Percentiles rank a stretch among this genome's conserved stretches.
These are phyloP conservation scores for Spongilla lacustris DNA, from an alignment of 37 sponge, comb jelly and placozoan species.

Conservation along the genomic window DNA sequence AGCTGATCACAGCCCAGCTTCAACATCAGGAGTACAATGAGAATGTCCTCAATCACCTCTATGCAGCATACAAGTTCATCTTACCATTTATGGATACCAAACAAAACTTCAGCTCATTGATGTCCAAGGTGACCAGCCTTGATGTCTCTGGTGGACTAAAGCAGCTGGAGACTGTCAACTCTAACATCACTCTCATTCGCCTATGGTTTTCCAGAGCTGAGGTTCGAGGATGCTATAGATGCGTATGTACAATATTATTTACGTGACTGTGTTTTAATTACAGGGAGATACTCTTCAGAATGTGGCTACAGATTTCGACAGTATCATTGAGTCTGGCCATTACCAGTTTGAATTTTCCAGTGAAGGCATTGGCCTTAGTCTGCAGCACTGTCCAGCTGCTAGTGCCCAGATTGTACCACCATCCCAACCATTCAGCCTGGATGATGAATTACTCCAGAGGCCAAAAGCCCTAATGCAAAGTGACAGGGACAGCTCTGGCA, in stretches of 20 bases:
- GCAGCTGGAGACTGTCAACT: slow-evolving; percentile 82
- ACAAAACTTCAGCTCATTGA: slow-evolving; percentile 21
- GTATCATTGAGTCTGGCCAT: slow-evolving; percentile 57
- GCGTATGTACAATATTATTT: not conserved
- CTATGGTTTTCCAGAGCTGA: slow-evolving; percentile 90
- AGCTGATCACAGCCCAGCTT: slow-evolving; percentile 59
- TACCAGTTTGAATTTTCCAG: slow-evolving; percentile 38
- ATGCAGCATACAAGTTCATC: slow-evolving; percentile 49
- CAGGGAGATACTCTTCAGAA: slow-evolving; percentile 76
- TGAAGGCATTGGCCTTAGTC: not conserved
- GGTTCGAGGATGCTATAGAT: slow-evolving; percentile 22
- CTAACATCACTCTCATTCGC: slow-evolving; percentile 77
- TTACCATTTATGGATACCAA: slow-evolving; percentile 55
- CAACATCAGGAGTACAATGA: slow-evolving; percentile 80
- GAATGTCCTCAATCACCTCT: slow-evolving; percentile 68
- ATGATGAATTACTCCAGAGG: not conserved
- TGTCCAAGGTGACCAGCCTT: slow-evolving; percentile 55
- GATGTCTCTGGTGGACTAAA: slow-evolving; percentile 36
- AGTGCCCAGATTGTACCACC: not conserved
- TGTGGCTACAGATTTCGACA: slow-evolving; percentile 54
- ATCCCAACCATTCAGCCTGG: not conserved
- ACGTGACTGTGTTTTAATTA: not conserved
- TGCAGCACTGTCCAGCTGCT: not conserved
- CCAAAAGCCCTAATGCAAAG: not conserved
- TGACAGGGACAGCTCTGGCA: not conserved